These are phyloP conservation scores for Tetranychus urticae DNA, from an alignment of 1,140 invertebrate species.

Conservation along the genomic window DNA sequence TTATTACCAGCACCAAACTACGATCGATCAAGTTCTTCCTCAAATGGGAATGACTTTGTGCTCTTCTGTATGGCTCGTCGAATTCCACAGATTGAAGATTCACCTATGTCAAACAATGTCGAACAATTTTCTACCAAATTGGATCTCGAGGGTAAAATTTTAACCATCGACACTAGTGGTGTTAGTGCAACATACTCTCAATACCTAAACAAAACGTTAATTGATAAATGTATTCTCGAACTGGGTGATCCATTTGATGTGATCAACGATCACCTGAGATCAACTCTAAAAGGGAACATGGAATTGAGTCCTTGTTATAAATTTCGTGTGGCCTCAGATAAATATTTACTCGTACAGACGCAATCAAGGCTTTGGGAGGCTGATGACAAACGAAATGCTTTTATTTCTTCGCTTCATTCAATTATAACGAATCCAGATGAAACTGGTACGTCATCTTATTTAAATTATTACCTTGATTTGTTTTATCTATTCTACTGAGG, in stretches of 20 bases:
- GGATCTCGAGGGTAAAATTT: slow-evolving; percentile 56
- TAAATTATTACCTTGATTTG: no score
- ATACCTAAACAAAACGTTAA: slow-evolving; percentile 41
- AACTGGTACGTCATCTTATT: no score
- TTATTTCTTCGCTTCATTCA: no score
- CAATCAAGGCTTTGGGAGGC: slow-evolving; percentile 28
- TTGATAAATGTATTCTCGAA: slow-evolving; percentile 43
- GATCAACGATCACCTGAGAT: no score
- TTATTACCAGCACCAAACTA: not conserved
- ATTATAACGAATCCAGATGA: no score
- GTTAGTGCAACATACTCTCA: slow-evolving; percentile 34
- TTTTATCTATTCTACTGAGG: no score
- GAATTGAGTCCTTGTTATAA: no score
- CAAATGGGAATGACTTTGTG: slow-evolving; percentile 24
- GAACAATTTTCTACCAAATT: slow-evolving; percentile 81
- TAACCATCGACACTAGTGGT: slow-evolving; percentile 42
- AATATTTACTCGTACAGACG: no score
- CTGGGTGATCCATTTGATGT: no score
- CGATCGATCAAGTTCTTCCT: not conserved
- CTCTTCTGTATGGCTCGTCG: slow-evolving; percentile 56
- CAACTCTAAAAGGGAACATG: no score
- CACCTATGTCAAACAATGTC: slow-evolving; percentile 25
- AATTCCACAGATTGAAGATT: slow-evolving; percentile 56
- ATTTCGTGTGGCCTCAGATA: no score
- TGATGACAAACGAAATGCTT: slow-evolving; percentile 34